A percentile compares a stretch with the other conserved stretches of the same genome.
Evolutionary conservation across 2,888 invertebrate species (phyloP).

Genomic region (Synergus laeviventris): DNA sequence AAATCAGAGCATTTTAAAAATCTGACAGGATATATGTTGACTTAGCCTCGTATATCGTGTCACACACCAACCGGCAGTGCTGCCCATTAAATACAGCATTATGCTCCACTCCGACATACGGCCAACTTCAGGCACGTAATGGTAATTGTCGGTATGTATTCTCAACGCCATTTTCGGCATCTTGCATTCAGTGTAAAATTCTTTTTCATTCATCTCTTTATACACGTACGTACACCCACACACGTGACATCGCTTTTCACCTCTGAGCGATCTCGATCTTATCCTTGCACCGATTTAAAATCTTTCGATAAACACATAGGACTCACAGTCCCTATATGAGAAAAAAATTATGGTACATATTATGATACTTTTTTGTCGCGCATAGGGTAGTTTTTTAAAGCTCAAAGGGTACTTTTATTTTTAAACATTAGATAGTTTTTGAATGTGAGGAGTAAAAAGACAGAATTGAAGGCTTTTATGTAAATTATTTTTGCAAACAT

Average conservation of each 20-base stretch:
- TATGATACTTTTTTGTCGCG: too few species aligned
- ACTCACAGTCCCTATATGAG: too few species aligned
- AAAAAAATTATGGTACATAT: too few species aligned
- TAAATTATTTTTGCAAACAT: too few species aligned
- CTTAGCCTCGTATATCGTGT: slow-evolving; percentile 71
- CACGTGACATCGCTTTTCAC: slow-evolving; percentile 3
- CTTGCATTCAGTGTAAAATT: slow-evolving; percentile 60
- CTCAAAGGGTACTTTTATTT: too few species aligned
- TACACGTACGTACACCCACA: not conserved
- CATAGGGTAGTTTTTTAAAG: too few species aligned
- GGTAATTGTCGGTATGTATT: slow-evolving; percentile 70
- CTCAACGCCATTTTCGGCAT: slow-evolving; percentile 70
- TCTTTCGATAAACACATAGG: not conserved
- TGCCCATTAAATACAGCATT: slow-evolving; percentile 74
- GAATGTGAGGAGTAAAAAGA: too few species aligned
- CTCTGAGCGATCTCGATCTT: slow-evolving; percentile 32
- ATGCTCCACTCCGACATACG: slow-evolving; percentile 67
- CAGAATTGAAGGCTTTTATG: too few species aligned
- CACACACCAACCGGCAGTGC: slow-evolving; percentile 65
- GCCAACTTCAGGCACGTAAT: slow-evolving; percentile 66
- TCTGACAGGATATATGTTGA: slow-evolving; percentile 73
- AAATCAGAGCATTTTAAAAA: slow-evolving; percentile 74
- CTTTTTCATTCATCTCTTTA: not conserved
- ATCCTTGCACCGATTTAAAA: not conserved
- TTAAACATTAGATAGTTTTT: too few species aligned